Evolutionary conservation across 2,797 vertebrate species (phyloP), one percentile per base, ranked within the genome.

Genomic region (Chiloscyllium punctatum): DNA sequence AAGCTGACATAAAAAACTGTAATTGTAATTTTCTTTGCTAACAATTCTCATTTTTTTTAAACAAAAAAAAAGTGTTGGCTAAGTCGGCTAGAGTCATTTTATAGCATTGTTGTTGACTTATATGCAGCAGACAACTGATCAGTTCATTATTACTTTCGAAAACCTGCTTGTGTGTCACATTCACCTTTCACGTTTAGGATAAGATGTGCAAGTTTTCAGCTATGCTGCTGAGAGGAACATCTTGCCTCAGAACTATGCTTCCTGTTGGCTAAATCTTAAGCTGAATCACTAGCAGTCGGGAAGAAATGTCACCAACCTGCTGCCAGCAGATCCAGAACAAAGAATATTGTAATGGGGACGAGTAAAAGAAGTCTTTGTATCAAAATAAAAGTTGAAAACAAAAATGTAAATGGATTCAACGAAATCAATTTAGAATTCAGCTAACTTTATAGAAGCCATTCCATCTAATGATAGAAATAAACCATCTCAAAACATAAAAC

Each of bases 131-230:
- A 21, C 90, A 69, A 92, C 90, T 69, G 66, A 92, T 42, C 90
- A 92, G 90, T 92, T 92, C 90, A 92, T 42, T 92, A 92, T 68
- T 48, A 92, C 62, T 69, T 69, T 92, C 66, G 1, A 69, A 37
- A 92, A 62, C n/a, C 90, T 92, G 62, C 90, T n/a, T 37, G 23
- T 66, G 11, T 69, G 90, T 42, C 90, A 92, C n/a, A 69, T 69
- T n/a, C 21, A 37, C 62, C 90, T 69, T 69, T 92, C 90, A 69
- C n/a, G 69, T 92, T 92, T 68, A 69, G 90, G 90, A 92, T 92
- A 92, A 92, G 68, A 69, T 92, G 90, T 37, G 62, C n/a, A 21
- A 23, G 6, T 66, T 92, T 92, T 92, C 18, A 92, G 62, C 90
- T 68, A n/a, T 15, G 66, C n/a, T 92, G 90, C 90, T 92, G 66